Evolutionary conservation across 2,113 vertebrate species (phyloP).

Genomic region (Melanerpes formicivorus): DNA sequence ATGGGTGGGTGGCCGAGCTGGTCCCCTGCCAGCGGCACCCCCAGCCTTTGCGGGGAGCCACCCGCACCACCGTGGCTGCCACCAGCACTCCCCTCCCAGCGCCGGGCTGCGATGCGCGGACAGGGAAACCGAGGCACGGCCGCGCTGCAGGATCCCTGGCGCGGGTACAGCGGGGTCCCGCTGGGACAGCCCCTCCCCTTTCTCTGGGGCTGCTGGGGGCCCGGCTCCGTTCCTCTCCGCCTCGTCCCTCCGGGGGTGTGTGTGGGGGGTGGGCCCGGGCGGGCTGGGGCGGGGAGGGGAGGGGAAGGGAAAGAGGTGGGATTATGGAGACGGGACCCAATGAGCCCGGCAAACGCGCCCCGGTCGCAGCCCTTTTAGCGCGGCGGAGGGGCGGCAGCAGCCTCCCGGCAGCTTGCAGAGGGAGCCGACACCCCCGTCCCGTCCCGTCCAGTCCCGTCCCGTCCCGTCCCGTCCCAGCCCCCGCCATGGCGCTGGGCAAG

Average conservation of each 20-base stretch:
- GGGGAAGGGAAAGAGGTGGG: conserved; percentile 47
- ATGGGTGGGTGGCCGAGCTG: neutral
- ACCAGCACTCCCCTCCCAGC: neutral
- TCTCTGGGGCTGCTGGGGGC: neutral
- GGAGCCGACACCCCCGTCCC: neutral
- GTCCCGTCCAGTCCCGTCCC: neutral
- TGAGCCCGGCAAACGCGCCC: conserved; percentile 41
- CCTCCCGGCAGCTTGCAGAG: neutral
- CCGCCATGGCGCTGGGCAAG: conserved; percentile 81
- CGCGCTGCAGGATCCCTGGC: neutral
- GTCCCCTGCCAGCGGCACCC: neutral
- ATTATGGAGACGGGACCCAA: conserved; percentile 61
- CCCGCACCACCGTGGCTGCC: neutral
- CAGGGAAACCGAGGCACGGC: neutral
- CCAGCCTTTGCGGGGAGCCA: neutral
- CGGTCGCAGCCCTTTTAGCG: conserved; percentile 13
- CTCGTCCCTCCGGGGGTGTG: neutral
- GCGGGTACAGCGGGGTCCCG: neutral
- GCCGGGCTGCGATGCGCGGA: neutral
- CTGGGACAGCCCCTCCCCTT: neutral
- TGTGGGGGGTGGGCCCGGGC: neutral
- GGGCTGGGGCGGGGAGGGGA: neutral
- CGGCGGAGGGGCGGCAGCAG: neutral
- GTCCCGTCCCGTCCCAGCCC: neutral
- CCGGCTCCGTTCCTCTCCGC: neutral